Base-by-base conservation (phyloP, 2,888 invertebrate genomes). In the Drosophila yooni region DNA sequence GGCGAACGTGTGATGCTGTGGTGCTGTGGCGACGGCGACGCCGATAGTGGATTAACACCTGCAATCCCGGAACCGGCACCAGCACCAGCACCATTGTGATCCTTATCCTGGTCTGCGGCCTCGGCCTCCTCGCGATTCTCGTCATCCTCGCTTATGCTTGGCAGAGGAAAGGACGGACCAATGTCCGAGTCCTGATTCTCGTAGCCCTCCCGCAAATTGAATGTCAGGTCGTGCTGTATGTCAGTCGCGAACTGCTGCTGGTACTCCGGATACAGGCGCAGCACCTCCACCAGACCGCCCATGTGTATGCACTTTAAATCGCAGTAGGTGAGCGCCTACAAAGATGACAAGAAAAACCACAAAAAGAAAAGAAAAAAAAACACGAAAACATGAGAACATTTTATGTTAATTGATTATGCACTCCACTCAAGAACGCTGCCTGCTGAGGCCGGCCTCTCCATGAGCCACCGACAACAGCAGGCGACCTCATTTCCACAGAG, bases 111-210 rank as follows among this genome's bases (percentile, higher is more conserved):
- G 66, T 98, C 98, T 95, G 97, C 97, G 91, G 98, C 98, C 94
- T 91, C 91, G 36, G 96, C 96, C 68, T 97, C 97, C 40, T 96
- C 96, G 33, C 96, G 96, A 88, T 97, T 97, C 92, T 98, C 98
- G 91, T 98, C 98, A 83, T 98, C 98, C 93, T 99, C 98, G 70
- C 98, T 98, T 91, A 99, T 99, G 43, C 98, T 98, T 3, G 98
- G 98, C 77, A 98, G 93, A 2, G 97, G 97, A 56, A 93, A 91
- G 4, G 92, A 89, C 0, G 93, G 93, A 0, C 93, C 93, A 68
- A 93, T 93, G 68, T 93, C 93, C 5, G 93, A 91, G 40, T 93
- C 93, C 94, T 97, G 98, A 18, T 96, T 97, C 91, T 98, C 98
- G 91, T 98, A 98, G 6, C 98, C 98, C 92, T 98, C 98, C 54